Base-by-base conservation (phyloP, 2,797 vertebrate genomes). In the Mormyrus proboscirostris region DNA sequence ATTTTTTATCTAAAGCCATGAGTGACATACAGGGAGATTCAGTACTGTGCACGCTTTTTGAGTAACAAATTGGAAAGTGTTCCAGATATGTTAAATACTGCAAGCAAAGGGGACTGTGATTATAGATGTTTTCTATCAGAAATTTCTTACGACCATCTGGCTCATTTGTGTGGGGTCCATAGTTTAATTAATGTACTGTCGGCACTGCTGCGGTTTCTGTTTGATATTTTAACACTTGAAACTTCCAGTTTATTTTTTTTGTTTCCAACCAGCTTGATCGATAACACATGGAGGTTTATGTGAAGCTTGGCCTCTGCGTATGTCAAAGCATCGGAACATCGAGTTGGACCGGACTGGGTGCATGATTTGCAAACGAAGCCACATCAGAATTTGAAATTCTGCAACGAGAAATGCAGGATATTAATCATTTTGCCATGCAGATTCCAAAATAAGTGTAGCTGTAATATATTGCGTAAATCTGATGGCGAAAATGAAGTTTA, bases 141-240 rank as follows among this genome's bases (percentile, higher is more conserved):
- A 22, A n/a, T 82, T 82, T 82, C 16, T 82, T 82, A 9, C 22
- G 76, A 82, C 76, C 76, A 82, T 82, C 76, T 82, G 76, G 38
- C 76, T 82, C 16, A 82, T 82, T 82, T 82, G 76, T 82, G 22
- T 82, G 76, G 76, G 76, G 76, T 82, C 76, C 76, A 82, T 82
- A 82, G 76, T 82, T 82, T 82, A 82, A 82, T 82, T 47, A 82
- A 47, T 41, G 16, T 82, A 82, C 29, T 79, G 73, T n/a, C 1
- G 0, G 38, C 73, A 41, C 14, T 22, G 41, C 41, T 10, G 19
- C 4, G 76, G 41, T 82, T 47, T 47, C 4, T 82, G 4, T 47
- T 19, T 82, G 76, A 82, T 47, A 47, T 82, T 82, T 82, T 82
- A 47, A 82, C 19, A 82, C 76, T 47, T 82, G 41, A 82, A 82